Conservation (phyloP, 2,113 vertebrate species). For the Lota lota region DNA sequence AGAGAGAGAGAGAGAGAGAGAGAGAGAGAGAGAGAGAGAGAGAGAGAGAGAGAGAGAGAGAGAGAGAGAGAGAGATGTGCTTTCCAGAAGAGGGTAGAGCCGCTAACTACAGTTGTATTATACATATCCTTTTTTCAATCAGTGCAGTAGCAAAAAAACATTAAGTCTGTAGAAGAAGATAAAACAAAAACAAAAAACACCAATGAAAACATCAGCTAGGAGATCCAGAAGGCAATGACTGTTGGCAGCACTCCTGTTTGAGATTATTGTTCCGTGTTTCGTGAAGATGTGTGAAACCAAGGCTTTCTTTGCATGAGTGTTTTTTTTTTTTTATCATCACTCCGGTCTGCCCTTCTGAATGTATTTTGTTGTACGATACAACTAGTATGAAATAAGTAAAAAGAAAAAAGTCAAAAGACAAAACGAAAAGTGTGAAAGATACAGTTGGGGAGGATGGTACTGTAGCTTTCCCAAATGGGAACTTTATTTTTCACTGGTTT, state of each 20-base stretch:
- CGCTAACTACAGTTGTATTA: slow-evolving; percentile 29
- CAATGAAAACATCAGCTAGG: slow-evolving; percentile 26
- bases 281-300: slow-evolving; percentile 66
- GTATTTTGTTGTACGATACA: slow-evolving; percentile 64
- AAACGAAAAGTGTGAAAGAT: too few species aligned
- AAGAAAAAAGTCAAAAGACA: slow-evolving; percentile 3
- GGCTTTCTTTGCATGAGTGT: slow-evolving; percentile 84
- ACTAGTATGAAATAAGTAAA: slow-evolving; percentile 1
- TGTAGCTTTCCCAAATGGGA: background rate
- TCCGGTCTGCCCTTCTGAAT: slow-evolving; percentile 70
- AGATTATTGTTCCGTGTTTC: slow-evolving; percentile 58
- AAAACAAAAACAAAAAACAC: slow-evolving; percentile 51
- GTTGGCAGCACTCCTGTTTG: slow-evolving; percentile 75
- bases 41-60: too few species aligned
- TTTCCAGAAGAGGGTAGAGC: slow-evolving; percentile 27
- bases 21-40: too few species aligned
- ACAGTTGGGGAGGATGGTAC: background rate
- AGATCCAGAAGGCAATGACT: slow-evolving; percentile 84
- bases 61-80: too few species aligned
- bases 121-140: slow-evolving; percentile 67
- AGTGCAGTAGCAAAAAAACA: slow-evolving; percentile 63
- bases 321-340: slow-evolving; percentile 45
- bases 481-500: background rate
- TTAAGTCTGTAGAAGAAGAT: slow-evolving; percentile 64
- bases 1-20: too few species aligned